phyloP scores from a whole-genome alignment of 2,888 invertebrate genomes.

The Platycheirus rosarum region DNA sequence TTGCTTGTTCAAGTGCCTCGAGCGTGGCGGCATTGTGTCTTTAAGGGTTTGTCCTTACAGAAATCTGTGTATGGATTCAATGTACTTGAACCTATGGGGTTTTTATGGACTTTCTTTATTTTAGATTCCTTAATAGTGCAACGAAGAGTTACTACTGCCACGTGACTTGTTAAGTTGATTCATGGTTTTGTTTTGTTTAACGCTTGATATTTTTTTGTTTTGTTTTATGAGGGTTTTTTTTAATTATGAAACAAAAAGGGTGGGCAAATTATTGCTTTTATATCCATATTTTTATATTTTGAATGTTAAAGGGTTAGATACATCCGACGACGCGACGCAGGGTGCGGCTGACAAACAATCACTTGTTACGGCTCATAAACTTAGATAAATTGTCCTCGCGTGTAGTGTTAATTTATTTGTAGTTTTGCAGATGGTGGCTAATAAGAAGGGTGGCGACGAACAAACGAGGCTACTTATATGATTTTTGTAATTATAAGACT shows the following conservation, averaged over 20 bases:
- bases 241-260: constrained; percentile 7
- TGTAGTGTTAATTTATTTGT: constrained; percentile 59
- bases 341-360: no score
- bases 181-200: constrained; percentile 64
- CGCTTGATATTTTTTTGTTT: constrained; percentile 45
- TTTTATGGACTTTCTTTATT: constrained; percentile 51
- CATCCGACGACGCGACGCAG: constrained; percentile 80
- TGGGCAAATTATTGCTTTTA: constrained; percentile 29
- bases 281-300: not conserved
- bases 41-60: constrained; percentile 53
- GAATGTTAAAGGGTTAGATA: constrained; percentile 68
- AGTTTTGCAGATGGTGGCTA: constrained; percentile 42
- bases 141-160: constrained; percentile 57
- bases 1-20: constrained; percentile 63
- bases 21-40: constrained; percentile 37
- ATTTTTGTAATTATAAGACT: not conserved
- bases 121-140: constrained; percentile 8
- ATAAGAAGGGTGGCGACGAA: not conserved
- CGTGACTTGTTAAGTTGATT: constrained; percentile 65
- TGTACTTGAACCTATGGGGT: constrained; percentile 35
- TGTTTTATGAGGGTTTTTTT: constrained; percentile 25
- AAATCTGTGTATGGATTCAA: constrained; percentile 20
- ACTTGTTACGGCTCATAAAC: constrained; percentile 82
- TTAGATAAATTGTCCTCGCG: constrained; percentile 74
- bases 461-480: not conserved